A percentile compares a stretch with the other conserved stretches of the same genome.
Evolutionary conservation across 2,113 vertebrate genomes (phyloP).

Genomic region (Elachura formosa): DNA sequence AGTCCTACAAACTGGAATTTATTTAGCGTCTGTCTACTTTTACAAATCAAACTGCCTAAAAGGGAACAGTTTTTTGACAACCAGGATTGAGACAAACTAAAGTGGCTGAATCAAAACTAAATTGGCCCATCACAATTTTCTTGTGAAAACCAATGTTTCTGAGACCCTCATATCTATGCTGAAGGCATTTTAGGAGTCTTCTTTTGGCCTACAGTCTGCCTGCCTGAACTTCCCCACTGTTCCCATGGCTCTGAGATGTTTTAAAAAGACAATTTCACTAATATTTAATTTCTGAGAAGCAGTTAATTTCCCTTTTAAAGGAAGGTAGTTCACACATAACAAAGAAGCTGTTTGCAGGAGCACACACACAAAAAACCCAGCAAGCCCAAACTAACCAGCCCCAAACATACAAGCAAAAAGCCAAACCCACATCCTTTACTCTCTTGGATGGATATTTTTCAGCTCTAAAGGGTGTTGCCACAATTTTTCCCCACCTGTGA

Average conservation of each 20-base stretch:
- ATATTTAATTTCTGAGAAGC: background rate
- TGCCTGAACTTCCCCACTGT: background rate
- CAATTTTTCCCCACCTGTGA: background rate
- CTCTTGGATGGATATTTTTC: background rate
- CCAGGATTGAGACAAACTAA: background rate
- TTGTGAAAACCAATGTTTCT: background rate
- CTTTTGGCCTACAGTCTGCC: background rate
- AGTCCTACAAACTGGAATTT: background rate
- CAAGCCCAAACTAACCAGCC: too few species aligned
- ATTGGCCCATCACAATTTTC: background rate
- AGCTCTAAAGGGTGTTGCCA: background rate
- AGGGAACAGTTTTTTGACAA: background rate
- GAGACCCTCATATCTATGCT: background rate
- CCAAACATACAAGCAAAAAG: background rate
- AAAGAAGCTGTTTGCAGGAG: background rate
- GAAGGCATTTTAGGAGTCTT: background rate
- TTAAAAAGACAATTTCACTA: background rate
- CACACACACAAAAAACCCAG: accelerated
- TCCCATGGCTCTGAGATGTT: background rate
- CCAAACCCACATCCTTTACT: background rate
- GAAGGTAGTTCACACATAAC: background rate
- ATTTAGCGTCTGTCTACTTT: background rate
- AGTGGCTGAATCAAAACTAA: background rate
- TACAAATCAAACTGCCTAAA: background rate
- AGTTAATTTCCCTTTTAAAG: background rate